Evolutionary conservation across 2,888 invertebrate genomes (phyloP).

Genomic region (Latrodectus elegans): DNA sequence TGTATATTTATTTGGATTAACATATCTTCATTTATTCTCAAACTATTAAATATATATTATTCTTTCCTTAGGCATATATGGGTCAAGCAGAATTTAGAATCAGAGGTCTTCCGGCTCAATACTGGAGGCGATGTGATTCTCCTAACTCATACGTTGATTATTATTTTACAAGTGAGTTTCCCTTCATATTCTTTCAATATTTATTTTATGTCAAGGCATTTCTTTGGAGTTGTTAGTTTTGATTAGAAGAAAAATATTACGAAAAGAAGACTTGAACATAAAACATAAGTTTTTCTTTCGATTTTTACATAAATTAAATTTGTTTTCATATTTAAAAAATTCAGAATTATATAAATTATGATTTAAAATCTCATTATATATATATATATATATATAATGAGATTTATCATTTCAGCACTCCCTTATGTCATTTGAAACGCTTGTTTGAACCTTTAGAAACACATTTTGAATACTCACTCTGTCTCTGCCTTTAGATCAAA

Average conservation of each 20-base stretch:
- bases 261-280: not conserved
- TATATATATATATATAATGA: too few relatives aligned
- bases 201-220: not conserved
- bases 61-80: slow-evolving; percentile 40
- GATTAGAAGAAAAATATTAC: not conserved
- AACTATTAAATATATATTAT: not conserved
- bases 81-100: not conserved
- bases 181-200: not conserved
- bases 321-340: too few relatives aligned
- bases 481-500: too few relatives aligned
- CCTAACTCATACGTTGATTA: slow-evolving; percentile 29
- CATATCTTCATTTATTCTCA: not conserved
- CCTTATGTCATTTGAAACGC: too few relatives aligned
- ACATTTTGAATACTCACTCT: too few relatives aligned
- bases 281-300: not conserved
- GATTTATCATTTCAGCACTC: too few relatives aligned
- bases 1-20: too few relatives aligned
- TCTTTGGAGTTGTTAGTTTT: not conserved
- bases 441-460: too few relatives aligned
- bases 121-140: slow-evolving; percentile 26
- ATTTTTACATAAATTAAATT: too few relatives aligned
- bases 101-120: slow-evolving; percentile 30
- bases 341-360: too few relatives aligned
- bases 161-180: slow-evolving; percentile 35
- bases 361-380: too few relatives aligned